Evolutionary conservation across 1,140 invertebrate species (phyloP), one percentile per base, ranked within the genome.

Genomic region (Anadara kagoshimensis): DNA sequence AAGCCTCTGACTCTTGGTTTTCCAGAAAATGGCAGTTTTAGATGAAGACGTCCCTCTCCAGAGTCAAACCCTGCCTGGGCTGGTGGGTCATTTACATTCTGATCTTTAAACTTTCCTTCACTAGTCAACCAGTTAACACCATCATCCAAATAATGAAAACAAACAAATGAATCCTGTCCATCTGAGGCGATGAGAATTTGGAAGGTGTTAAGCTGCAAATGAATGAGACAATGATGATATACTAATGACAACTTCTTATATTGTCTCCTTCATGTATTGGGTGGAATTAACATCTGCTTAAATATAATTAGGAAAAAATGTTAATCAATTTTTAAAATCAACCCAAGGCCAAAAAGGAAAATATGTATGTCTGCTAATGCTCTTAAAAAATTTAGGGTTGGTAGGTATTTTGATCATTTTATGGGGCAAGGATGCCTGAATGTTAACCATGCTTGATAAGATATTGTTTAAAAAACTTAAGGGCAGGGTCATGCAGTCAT

Each of bases 61-160:
- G 94, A 92, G 71, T 97, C 93, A 78, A 98, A 94, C n/a, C 95
- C 96, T 64, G 94, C 96, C 89, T 98, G 97, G 18, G 95, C 96
- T 75, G 94, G 93, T 0, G 96, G 95, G 85, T 98, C 96, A 10
- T 57, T 2, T 94, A 94, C 5, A 94, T 78, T 26, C 8, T 93
- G 93, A 5, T 90, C 87, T 29, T 85, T 87, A 36, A 36, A 36
- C 75, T 92, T 92, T 69, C 91, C 92, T 14, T 87, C 85, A 54
- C 93, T 94, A 87, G 95, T 93, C 53, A 97, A 93, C 97, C 97
- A 99, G 84, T 96, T 93, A 51, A 98, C 94, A 0, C 96, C 95
- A 79, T 93, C 91, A 74, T 95, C 93, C 1, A 95, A 93, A 87
- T 98, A 99, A 49, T 97, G 88, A 79, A 98, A 92, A 81, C 96